A percentile compares a stretch with the other conserved stretches of the same genome.
Conservation (phyloP, 2,113 vertebrate genomes). For the Corythornis cristatus region DNA sequence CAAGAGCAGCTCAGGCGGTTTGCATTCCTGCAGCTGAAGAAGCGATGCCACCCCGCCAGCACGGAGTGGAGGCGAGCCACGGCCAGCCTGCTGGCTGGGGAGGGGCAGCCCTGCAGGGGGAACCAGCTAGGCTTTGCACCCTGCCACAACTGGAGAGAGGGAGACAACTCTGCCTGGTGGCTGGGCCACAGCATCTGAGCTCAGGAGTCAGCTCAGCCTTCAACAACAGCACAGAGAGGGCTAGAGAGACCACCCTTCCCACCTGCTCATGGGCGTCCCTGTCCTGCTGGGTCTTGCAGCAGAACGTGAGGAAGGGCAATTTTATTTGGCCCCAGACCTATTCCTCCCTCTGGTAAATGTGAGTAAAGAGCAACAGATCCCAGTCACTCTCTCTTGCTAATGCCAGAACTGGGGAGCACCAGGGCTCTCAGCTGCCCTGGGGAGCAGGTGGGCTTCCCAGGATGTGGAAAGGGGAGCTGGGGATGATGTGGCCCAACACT, state of each 20-base stretch:
- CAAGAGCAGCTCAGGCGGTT: conserved; percentile 2
- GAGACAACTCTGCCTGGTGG: not conserved
- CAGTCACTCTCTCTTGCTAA: not conserved
- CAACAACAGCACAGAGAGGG: not conserved
- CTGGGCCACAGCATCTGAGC: not conserved
- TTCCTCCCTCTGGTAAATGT: not conserved
- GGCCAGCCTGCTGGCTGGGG: not conserved
- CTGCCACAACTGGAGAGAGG: not conserved
- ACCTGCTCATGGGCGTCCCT: not conserved
- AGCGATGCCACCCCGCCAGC: not conserved
- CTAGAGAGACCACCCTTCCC: not conserved
- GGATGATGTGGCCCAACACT: not conserved
- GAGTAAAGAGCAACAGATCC: not conserved
- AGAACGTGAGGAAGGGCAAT: not conserved
- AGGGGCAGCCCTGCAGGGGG: not conserved
- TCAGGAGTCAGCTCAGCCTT: not conserved
- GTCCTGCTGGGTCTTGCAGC: not conserved
- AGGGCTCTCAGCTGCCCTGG: not conserved
- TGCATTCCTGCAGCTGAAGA: conserved; percentile 42
- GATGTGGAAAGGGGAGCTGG: not conserved
- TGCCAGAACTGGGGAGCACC: not conserved
- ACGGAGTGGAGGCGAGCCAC: not conserved
- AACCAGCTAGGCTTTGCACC: not conserved
- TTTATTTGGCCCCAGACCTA: not conserved
- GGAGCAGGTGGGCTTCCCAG: not conserved